phyloP scores from a whole-genome alignment of 2,888 invertebrate genomes.

The Dolichomitus sp. region DNA sequence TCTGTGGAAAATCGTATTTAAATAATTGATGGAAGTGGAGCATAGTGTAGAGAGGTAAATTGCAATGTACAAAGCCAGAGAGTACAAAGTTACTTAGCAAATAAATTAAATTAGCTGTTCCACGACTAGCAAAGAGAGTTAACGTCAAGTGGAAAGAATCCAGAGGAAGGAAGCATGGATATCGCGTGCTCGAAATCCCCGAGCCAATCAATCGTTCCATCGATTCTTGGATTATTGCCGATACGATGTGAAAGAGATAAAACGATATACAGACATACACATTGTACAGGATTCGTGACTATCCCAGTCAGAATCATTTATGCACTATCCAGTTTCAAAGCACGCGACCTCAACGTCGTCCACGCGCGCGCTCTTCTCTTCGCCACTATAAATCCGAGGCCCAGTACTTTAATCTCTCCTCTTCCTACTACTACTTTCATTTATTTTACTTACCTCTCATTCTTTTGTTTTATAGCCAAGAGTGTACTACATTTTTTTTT shows the following conservation, averaged over 20 bases:
- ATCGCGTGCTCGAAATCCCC: slow-evolving; percentile 60
- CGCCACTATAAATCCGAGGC: slow-evolving; percentile 26
- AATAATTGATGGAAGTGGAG: slow-evolving; percentile 7
- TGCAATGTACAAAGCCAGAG: not conserved
- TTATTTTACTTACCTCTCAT: slow-evolving; percentile 21
- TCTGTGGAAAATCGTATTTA: not conserved
- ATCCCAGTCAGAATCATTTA: slow-evolving; percentile 61
- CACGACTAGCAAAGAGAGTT: slow-evolving; percentile 11
- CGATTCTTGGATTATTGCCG: slow-evolving; percentile 63
- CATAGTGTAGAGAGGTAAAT: not conserved
- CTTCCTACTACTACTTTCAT: slow-evolving; percentile 12
- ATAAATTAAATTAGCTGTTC: slow-evolving; percentile 49
- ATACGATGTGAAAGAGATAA: slow-evolving; percentile 35
- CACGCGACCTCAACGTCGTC: slow-evolving; percentile 41
- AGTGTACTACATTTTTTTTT: not conserved
- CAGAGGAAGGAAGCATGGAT: slow-evolving; percentile 7
- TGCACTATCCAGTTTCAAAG: slow-evolving; percentile 51
- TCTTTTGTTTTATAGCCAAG: slow-evolving; percentile 22
- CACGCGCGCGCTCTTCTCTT: not conserved
- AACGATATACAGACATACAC: slow-evolving; percentile 21
- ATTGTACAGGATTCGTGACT: slow-evolving; percentile 36
- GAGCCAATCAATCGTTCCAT: slow-evolving; percentile 57
- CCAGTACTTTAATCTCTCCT: slow-evolving; percentile 24
- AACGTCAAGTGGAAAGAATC: not conserved
- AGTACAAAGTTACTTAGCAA: slow-evolving; percentile 9